Evolutionary conservation across 2,797 vertebrate genomes (phyloP).

Genomic region (Manis javanica): DNA sequence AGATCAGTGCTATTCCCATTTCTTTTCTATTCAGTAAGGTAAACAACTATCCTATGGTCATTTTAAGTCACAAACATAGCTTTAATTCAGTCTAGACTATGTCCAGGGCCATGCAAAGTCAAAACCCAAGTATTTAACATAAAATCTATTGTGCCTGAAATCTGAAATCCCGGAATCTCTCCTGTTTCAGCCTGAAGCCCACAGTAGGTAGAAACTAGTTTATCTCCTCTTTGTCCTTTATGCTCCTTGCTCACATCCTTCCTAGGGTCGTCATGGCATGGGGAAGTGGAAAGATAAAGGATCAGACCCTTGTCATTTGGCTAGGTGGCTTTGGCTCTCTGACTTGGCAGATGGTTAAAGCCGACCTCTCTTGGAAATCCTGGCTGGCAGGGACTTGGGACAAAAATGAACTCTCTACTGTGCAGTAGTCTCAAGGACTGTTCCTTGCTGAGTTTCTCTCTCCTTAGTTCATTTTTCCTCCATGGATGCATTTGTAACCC

Average conservation of each 20-base stretch:
- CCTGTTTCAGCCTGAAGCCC: background rate
- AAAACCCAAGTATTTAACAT: background rate
- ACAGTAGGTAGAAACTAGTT: background rate
- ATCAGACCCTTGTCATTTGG: conserved; percentile 9
- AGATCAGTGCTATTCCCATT: background rate
- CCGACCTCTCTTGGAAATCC: conserved; percentile 7
- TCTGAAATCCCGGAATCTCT: background rate
- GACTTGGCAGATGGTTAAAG: conserved; percentile 57
- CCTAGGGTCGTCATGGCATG: background rate
- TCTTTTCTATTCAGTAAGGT: background rate
- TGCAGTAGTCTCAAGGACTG: background rate
- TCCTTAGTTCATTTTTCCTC: background rate
- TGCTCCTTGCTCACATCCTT: background rate
- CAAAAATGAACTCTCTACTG: background rate
- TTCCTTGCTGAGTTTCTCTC: background rate
- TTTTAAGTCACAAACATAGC: conserved; percentile 12
- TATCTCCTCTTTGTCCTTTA: background rate
- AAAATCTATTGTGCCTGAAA: background rate
- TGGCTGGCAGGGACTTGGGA: background rate
- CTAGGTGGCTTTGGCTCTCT: conserved; percentile 45
- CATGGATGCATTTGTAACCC: background rate
- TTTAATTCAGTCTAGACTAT: background rate
- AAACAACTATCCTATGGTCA: background rate
- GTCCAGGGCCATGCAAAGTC: background rate
- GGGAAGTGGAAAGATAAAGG: background rate